phyloP scores from a whole-genome alignment of 2,113 vertebrate genomes.

The Setophaga petechia region DNA sequence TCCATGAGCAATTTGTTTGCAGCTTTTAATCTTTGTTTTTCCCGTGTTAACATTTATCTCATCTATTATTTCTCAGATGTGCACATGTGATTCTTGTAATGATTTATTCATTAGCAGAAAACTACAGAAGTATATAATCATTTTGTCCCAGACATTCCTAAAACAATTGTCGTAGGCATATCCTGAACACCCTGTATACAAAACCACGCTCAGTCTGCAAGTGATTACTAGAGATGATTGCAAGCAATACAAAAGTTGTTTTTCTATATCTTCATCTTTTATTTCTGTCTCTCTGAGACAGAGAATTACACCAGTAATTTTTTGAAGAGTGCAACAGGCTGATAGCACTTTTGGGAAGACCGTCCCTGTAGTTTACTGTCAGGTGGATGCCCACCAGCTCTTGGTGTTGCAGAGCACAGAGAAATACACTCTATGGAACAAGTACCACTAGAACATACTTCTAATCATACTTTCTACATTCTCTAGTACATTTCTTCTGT shows the following conservation, averaged over 20 bases:
- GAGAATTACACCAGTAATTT: background rate
- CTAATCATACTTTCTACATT: background rate
- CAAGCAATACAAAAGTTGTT: background rate
- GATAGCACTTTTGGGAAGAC: background rate
- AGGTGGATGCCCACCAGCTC: background rate
- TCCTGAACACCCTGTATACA: background rate
- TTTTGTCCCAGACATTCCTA: constrained; percentile 5
- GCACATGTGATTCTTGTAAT: background rate
- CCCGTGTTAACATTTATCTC: background rate
- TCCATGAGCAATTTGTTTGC: background rate
- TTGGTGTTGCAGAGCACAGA: background rate
- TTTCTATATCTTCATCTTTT: background rate
- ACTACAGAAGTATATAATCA: background rate
- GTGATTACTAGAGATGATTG: background rate
- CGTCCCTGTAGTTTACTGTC: background rate
- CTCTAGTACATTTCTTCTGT: background rate
- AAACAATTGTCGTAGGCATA: background rate
- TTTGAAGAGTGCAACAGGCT: background rate
- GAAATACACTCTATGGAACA: background rate
- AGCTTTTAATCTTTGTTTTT: background rate
- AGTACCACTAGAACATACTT: background rate
- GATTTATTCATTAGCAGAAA: background rate
- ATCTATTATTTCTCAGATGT: background rate
- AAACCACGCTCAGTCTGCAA: constrained; percentile 6
- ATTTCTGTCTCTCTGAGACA: background rate